A percentile compares a stretch with the other conserved stretches of the same genome.
These are phyloP conservation scores for Procambarus clarkii DNA, from an alignment of 1,140 invertebrate genomes.

Conservation along the genomic window DNA sequence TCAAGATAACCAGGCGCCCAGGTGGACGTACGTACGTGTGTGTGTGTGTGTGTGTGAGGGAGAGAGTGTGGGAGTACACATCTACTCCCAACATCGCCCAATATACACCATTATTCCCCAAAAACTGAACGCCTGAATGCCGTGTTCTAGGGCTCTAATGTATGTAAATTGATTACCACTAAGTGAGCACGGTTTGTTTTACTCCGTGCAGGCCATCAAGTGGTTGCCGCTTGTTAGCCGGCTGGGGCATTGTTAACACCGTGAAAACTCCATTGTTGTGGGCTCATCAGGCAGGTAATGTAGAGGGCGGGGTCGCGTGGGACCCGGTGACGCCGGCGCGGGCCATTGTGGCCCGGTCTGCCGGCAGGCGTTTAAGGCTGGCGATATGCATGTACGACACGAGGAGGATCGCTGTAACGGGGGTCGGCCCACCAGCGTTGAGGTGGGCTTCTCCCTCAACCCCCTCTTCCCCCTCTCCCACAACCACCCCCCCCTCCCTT, in stretches of 20 bases:
- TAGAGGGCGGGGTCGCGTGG: not conserved
- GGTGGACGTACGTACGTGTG: too few relatives aligned
- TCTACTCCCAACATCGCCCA: not conserved
- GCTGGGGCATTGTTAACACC: not conserved
- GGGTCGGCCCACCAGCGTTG: conserved; percentile 25
- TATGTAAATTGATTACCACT: conserved; percentile 42
- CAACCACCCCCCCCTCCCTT: not conserved
- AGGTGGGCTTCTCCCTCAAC: not conserved
- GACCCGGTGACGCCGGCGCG: not conserved
- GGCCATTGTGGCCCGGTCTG: not conserved
- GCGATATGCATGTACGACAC: conserved; percentile 29
- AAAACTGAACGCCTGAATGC: conserved; percentile 31
- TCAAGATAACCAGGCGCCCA: too few relatives aligned
- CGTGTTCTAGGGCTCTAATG: conserved; percentile 2
- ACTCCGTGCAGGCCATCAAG: conserved; percentile 16
- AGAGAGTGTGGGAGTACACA: too few relatives aligned
- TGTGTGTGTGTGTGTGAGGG: too few relatives aligned
- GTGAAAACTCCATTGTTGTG: conserved; percentile 14
- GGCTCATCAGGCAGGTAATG: not conserved
- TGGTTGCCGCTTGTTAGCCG: conserved; percentile 16
- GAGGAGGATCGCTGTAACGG: not conserved
- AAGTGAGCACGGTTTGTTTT: conserved; percentile 32
- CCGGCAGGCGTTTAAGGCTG: not conserved
- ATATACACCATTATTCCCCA: not conserved
- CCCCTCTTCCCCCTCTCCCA: not conserved